Conservation (phyloP, 2,888 invertebrate species). For the Tetramorium bicarinatum region DNA sequence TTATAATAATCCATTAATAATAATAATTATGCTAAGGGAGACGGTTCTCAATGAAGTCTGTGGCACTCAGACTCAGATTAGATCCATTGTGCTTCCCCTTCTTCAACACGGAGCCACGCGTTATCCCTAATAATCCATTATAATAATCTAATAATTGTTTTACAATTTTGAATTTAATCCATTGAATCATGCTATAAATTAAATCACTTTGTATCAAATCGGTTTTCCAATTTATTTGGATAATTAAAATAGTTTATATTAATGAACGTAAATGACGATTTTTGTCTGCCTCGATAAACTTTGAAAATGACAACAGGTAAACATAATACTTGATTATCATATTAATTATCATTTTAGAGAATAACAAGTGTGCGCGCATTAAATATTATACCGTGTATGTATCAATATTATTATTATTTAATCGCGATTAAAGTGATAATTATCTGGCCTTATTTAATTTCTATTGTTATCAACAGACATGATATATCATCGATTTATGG, state of each 20-base stretch:
- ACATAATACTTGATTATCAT: not conserved
- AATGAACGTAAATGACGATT: not conserved
- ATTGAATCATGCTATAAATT: not conserved
- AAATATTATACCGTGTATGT: not conserved
- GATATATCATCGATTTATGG: slow-evolving; percentile 92
- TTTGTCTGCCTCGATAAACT: not conserved
- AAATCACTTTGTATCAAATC: not conserved
- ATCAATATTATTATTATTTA: not conserved
- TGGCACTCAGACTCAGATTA: too few species aligned
- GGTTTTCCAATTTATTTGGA: not conserved
- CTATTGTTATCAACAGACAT: slow-evolving; percentile 85
- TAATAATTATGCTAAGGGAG: too few species aligned
- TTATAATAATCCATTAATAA: too few species aligned
- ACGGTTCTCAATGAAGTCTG: too few species aligned
- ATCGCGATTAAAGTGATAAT: not conserved
- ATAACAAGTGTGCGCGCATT: not conserved
- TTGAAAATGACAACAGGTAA: not conserved
- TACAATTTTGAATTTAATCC: not conserved
- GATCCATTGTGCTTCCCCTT: too few species aligned
- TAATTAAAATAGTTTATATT: not conserved
- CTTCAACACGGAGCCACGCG: too few species aligned
- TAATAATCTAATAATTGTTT: not conserved
- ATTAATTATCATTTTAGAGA: not conserved
- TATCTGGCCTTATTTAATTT: not conserved
- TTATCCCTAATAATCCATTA: too few species aligned